Conservation (phyloP, 1,140 invertebrate species). For the Diorhabda carinulata region DNA sequence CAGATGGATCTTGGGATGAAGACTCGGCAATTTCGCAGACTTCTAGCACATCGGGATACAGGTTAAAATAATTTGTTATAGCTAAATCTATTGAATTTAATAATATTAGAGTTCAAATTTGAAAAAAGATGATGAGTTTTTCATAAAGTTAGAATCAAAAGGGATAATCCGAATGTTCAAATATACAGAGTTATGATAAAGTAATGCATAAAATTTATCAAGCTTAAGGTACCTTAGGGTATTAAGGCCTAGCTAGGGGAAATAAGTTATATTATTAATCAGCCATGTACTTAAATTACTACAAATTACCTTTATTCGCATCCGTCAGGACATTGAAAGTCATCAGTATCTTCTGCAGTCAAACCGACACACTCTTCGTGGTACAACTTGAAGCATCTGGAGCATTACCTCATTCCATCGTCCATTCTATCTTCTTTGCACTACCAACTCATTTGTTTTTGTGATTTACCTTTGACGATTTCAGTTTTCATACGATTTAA, state of each 20-base stretch:
- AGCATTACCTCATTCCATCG: too few species aligned
- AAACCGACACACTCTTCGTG: slow-evolving; percentile 1
- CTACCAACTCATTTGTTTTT: too few species aligned
- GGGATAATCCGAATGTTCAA: too few species aligned
- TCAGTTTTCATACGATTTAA: too few species aligned
- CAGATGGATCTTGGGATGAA: slow-evolving; percentile 72
- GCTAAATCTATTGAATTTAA: too few species aligned
- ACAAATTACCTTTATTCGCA: background rate
- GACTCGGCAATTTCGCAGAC: slow-evolving; percentile 67
- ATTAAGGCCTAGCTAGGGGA: background rate
- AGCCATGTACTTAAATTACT: too few species aligned
- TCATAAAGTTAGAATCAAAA: too few species aligned
- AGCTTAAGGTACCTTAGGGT: background rate
- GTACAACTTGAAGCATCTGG: background rate
- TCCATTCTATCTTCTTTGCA: too few species aligned
- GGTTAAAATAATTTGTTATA: slow-evolving; percentile 21
- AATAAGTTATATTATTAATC: too few species aligned
- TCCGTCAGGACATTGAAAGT: background rate
- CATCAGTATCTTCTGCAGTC: background rate
- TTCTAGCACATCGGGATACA: slow-evolving; percentile 75
- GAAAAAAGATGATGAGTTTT: too few species aligned
- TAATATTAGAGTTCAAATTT: too few species aligned
- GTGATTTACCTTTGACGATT: too few species aligned
- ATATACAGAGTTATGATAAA: background rate
- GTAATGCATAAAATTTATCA: background rate